Conservation (phyloP, 2,888 invertebrate genomes). For the Beris chalybata region DNA sequence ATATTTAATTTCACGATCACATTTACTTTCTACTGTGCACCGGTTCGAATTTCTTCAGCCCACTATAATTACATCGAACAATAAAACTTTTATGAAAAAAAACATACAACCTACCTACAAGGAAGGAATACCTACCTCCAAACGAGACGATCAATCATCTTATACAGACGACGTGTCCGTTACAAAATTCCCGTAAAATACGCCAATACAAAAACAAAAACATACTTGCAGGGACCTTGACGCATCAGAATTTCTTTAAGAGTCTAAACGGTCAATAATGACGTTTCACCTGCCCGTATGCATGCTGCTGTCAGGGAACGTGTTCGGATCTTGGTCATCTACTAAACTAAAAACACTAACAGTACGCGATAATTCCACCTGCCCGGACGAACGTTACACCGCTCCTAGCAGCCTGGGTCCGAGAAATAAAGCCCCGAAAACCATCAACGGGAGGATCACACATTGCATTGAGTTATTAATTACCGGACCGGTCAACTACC, state of each 20-base stretch:
- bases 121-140: slow-evolving; percentile 3
- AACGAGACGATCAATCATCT: slow-evolving; percentile 29
- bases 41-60: slow-evolving; percentile 15
- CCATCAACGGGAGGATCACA: slow-evolving; percentile 25
- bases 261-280: slow-evolving; percentile 8
- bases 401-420: slow-evolving; percentile 10
- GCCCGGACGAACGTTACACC: slow-evolving; percentile 17
- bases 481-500: slow-evolving; percentile 7
- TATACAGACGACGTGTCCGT: slow-evolving; percentile 29
- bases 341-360: slow-evolving; percentile 6
- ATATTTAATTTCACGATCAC: slow-evolving; percentile 1
- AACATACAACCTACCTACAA: not conserved
- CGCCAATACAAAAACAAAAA: slow-evolving; percentile 3
- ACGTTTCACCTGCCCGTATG: slow-evolving; percentile 25
- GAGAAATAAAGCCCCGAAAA: slow-evolving; percentile 20
- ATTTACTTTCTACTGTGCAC: slow-evolving; percentile 20
- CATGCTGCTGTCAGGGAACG: slow-evolving; percentile 18
- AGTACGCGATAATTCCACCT: slow-evolving; percentile 28
- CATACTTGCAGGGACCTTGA: too few relatives aligned
- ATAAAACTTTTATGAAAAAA: not conserved
- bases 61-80: slow-evolving; percentile 16
- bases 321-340: slow-evolving; percentile 23
- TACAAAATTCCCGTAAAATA: slow-evolving; percentile 19
- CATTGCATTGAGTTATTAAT: slow-evolving; percentile 31
- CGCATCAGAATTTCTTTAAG: not conserved